phyloP scores from a whole-genome alignment of 2,797 vertebrate species.

The Thripadectes ignobilis region DNA sequence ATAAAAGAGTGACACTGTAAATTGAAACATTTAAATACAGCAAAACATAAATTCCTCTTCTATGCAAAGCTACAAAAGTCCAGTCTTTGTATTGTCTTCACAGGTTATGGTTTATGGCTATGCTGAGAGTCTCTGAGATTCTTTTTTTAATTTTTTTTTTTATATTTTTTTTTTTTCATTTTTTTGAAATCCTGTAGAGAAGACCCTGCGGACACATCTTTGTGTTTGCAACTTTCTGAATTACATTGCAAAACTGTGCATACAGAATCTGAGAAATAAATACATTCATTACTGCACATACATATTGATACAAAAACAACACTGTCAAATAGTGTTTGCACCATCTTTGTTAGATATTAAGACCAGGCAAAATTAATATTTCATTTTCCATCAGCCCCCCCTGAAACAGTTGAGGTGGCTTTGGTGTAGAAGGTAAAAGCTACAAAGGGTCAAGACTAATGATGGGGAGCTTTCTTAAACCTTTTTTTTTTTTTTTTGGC shows the following conservation, averaged over 20 bases:
- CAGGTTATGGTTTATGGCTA: slow-evolving; percentile 84
- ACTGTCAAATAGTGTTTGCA: slow-evolving; percentile 97
- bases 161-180: slow-evolving; percentile 76
- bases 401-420: slow-evolving; percentile 54
- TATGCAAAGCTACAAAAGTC: slow-evolving; percentile 80
- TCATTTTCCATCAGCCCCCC: slow-evolving; percentile 72
- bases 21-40: slow-evolving; percentile 82
- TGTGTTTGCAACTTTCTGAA: slow-evolving; percentile 79
- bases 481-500: background rate
- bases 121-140: slow-evolving; percentile 84
- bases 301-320: slow-evolving; percentile 93
- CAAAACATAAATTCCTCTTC: slow-evolving; percentile 75
- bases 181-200: slow-evolving; percentile 79
- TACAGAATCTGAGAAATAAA: slow-evolving; percentile 93
- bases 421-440: slow-evolving; percentile 60
- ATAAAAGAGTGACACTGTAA: slow-evolving; percentile 72
- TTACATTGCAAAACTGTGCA: slow-evolving; percentile 84
- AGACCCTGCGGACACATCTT: slow-evolving; percentile 81
- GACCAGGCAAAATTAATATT: slow-evolving; percentile 80
- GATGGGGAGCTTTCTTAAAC: background rate
- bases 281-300: slow-evolving; percentile 98
- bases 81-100: slow-evolving; percentile 86
- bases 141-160: slow-evolving; percentile 76
- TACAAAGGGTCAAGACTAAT: slow-evolving; percentile 32
- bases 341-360: slow-evolving; percentile 89